Conservation (phyloP, 2,113 vertebrate genomes). For the Gopherus evgoodei region DNA sequence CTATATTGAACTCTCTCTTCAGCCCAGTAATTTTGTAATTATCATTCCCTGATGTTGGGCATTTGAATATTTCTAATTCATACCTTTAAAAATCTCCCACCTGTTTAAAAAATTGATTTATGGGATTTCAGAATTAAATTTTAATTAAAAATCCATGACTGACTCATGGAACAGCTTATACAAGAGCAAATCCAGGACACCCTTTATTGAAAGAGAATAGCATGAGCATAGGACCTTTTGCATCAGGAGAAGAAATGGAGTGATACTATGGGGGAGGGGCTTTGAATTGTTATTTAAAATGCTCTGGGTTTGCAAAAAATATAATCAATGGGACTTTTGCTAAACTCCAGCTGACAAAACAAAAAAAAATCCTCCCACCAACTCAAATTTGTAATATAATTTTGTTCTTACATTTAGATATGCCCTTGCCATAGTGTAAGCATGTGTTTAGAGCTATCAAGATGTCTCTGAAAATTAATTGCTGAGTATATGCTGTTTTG, state of each 20-base stretch:
- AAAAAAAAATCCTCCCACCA: neutral
- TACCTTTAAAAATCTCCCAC: neutral
- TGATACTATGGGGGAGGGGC: neutral
- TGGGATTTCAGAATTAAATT: neutral
- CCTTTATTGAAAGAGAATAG: neutral
- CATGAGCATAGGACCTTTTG: neutral
- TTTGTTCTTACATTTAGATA: neutral
- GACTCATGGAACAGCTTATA: neutral
- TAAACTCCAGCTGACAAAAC: neutral
- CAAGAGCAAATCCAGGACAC: neutral
- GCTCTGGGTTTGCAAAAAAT: neutral
- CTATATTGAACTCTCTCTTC: neutral
- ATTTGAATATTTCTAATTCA: neutral
- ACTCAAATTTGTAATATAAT: neutral
- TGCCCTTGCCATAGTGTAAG: neutral
- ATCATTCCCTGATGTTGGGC: neutral
- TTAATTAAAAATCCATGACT: neutral
- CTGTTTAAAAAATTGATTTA: neutral
- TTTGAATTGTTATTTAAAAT: neutral
- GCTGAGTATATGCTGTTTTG: neutral
- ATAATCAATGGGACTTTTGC: neutral
- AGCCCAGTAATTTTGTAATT: neutral
- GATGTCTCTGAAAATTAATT: slow-evolving; percentile 27
- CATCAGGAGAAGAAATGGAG: neutral
- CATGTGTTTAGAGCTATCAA: slow-evolving; percentile 36